Evolutionary conservation across 2,797 vertebrate species (phyloP).

Genomic region (Spatula versicolor): DNA sequence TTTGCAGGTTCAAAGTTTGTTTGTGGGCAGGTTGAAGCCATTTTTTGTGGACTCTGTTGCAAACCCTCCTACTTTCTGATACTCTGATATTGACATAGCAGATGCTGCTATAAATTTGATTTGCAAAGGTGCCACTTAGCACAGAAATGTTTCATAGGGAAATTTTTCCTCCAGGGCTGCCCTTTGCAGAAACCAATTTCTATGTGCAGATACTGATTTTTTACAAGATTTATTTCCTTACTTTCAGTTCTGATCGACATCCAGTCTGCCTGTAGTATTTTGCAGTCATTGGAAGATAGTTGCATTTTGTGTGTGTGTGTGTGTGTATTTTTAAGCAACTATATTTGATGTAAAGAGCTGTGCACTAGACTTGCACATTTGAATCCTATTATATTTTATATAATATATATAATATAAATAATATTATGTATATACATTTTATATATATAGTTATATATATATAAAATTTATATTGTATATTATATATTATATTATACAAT

Average conservation of each 20-base stretch:
- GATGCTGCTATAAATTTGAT: background rate
- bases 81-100: background rate
- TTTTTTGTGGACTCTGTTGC: background rate
- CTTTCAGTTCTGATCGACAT: background rate
- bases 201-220: constrained; percentile 21
- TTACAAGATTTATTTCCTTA: constrained; percentile 34
- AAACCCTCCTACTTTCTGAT: background rate
- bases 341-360: background rate
- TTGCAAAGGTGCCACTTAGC: background rate
- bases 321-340: background rate
- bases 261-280: background rate
- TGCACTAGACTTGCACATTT: background rate
- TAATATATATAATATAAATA: too few relatives aligned
- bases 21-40: background rate
- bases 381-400: background rate
- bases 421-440: too few relatives aligned
- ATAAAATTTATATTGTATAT: too few relatives aligned
- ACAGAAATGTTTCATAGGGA: background rate
- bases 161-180: background rate
- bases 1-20: background rate
- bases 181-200: background rate
- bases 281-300: background rate
- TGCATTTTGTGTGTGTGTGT: too few relatives aligned
- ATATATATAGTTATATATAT: too few relatives aligned
- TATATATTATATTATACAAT: too few relatives aligned